phyloP scores from a whole-genome alignment of 2,888 invertebrate species.

The Galeruca laticollis region DNA sequence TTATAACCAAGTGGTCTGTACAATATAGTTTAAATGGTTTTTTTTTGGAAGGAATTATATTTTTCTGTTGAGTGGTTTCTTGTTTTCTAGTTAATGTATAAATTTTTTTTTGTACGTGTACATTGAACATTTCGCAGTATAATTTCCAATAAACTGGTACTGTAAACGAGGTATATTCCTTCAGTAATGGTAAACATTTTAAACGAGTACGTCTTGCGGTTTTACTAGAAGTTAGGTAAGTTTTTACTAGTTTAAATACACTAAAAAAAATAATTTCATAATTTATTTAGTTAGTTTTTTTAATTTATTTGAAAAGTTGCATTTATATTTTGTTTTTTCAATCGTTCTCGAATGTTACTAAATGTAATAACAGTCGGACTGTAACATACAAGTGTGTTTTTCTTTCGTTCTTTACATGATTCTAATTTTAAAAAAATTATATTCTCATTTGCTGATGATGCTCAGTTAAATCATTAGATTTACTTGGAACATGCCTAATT shows the following conservation, averaged over 20 bases:
- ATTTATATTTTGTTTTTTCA: too few relatives aligned
- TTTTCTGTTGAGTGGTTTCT: constrained; percentile 45
- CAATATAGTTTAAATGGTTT: constrained; percentile 56
- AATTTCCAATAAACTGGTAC: constrained; percentile 18
- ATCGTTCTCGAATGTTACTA: too few relatives aligned
- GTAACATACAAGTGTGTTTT: too few relatives aligned
- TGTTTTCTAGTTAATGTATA: constrained; percentile 36
- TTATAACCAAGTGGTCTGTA: constrained; percentile 50
- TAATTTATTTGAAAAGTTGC: too few relatives aligned
- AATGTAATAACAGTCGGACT: too few relatives aligned
- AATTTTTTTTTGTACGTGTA: constrained; percentile 21
- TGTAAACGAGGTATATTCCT: constrained; percentile 32
- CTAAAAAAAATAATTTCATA: too few relatives aligned
- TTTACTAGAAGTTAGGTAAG: constrained; percentile 2
- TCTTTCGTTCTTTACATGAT: too few relatives aligned
- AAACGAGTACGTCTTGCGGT: background rate
- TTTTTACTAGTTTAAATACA: background rate
- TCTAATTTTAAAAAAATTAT: too few relatives aligned
- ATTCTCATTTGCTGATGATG: too few relatives aligned
- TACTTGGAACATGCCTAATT: too few relatives aligned
- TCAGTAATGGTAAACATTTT: constrained; percentile 7
- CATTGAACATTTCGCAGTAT: constrained; percentile 6
- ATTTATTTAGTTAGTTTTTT: too few relatives aligned
- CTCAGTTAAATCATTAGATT: too few relatives aligned
- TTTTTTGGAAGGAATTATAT: constrained; percentile 44